These are phyloP conservation scores for Macroteleia sp. DNA, from an alignment of 2,888 invertebrate species.

Conservation along the genomic window DNA sequence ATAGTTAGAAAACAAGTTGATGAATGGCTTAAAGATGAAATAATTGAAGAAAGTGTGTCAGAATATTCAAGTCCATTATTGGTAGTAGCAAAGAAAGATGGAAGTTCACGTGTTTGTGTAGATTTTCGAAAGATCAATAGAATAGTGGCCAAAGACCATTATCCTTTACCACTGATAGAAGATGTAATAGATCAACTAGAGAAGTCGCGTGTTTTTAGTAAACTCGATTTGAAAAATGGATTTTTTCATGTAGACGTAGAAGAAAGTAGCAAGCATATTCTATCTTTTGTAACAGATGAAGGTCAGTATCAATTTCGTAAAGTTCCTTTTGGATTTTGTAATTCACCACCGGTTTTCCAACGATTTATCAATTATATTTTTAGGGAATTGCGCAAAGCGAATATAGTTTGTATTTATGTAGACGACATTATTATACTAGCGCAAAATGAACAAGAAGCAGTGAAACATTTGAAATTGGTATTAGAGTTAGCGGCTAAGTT, in stretches of 20 bases:
- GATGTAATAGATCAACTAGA: not conserved
- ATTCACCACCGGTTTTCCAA: slow-evolving; percentile 39
- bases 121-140: slow-evolving; percentile 39
- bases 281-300: slow-evolving; percentile 56
- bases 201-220: not conserved
- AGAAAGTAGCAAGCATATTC: slow-evolving; percentile 47
- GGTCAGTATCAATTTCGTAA: slow-evolving; percentile 30
- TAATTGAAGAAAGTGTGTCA: slow-evolving; percentile 26
- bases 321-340: slow-evolving; percentile 31
- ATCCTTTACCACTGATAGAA: slow-evolving; percentile 1
- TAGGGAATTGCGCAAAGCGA: not conserved
- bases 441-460: slow-evolving; percentile 17
- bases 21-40: slow-evolving; percentile 9
- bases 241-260: slow-evolving; percentile 60
- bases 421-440: slow-evolving; percentile 39
- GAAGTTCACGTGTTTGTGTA: slow-evolving; percentile 31
- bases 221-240: not conserved
- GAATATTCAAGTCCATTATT: slow-evolving; percentile 42
- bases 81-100: slow-evolving; percentile 47
- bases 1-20: slow-evolving; percentile 25
- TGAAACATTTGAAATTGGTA: slow-evolving; percentile 2
- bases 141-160: slow-evolving; percentile 9
- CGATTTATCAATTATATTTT: slow-evolving; percentile 34
- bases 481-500: not conserved
- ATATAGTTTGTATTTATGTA: slow-evolving; percentile 27